phyloP scores from a whole-genome alignment of 2,113 vertebrate species.

The Daphoenositta chrysoptera region DNA sequence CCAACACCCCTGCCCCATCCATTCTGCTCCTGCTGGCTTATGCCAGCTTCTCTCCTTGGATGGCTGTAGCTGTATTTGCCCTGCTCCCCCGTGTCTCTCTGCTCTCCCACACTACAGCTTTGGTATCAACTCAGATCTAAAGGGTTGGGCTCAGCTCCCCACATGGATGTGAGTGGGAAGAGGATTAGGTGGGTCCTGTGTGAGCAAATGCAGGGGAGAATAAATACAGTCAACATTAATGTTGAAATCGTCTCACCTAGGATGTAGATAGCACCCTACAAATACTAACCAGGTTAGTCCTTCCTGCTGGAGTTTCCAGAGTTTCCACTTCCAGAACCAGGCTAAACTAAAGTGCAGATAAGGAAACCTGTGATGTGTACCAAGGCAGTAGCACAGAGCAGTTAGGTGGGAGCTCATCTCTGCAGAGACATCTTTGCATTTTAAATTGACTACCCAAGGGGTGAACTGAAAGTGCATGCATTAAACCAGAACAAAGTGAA shows the following conservation, averaged over 20 bases:
- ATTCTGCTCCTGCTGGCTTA: not conserved
- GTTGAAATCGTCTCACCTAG: not conserved
- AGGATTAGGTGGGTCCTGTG: not conserved
- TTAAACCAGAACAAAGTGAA: not conserved
- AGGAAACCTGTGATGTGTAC: not conserved
- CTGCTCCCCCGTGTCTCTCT: not conserved
- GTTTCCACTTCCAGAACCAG: not conserved
- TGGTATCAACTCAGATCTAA: not conserved
- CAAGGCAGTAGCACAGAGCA: not conserved
- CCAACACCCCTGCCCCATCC: not conserved
- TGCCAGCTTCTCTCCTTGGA: not conserved
- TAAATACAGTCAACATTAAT: not conserved
- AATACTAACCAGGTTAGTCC: not conserved
- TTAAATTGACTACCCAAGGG: not conserved
- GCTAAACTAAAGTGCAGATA: not conserved
- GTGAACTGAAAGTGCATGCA: not conserved
- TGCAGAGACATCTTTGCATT: not conserved
- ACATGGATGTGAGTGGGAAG: not conserved
- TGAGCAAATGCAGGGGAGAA: not conserved
- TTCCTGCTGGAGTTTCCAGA: not conserved
- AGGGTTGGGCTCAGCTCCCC: not conserved
- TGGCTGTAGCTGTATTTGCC: not conserved
- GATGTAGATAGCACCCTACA: not conserved
- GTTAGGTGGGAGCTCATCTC: not conserved
- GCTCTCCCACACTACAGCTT: not conserved